Evolutionary conservation across 2,113 vertebrate species (phyloP), one percentile per base, ranked within the genome.

Genomic region (Gobio gobio): DNA sequence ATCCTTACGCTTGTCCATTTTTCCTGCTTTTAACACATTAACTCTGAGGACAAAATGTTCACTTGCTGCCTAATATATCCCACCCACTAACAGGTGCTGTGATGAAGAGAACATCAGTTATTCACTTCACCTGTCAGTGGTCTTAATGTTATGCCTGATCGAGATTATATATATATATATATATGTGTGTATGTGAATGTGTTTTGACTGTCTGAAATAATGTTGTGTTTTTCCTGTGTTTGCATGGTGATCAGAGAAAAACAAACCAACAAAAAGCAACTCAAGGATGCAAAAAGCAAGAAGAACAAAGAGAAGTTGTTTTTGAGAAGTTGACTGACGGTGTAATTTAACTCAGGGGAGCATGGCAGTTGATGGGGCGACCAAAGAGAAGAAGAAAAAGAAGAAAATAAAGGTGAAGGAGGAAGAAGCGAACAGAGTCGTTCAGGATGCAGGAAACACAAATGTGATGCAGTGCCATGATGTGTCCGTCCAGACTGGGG

Each of bases 321-420:
- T 79, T 47, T 64, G 59, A 80, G 75, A 58, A 20, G 18, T 14
- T 40, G 0, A 2, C 10, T 14, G 29, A 78, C 78, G 29, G 4
- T 74, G n/a, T 43, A 4, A n/a, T 24, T 24, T 13, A 74, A 24
- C 9, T 36, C 16, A 70, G 33, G 49, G 72, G 10, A 33, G 76
- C n/a, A 64, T 26, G 8, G 75, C 68, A 2, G 85, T 85, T 20
- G 29, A 26, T 3, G 20, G 49, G 20, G 20, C 70, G 3, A 13
- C 70, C 13, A 24, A 56, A 29, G 82, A 80, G 83, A 12, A 77
- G 83, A 14, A 72, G 3, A 83, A 83, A 9, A 75, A 83, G 51
- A 43, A 86, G 36, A 82, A 13, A 7, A 45, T 77, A 10, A 82
- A 70, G 59, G 10, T n/a, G 12, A 10, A 58, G 36, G 54, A 78